A percentile compares a stretch with the other conserved stretches of the same genome.
Evolutionary conservation across 2,797 vertebrate genomes (phyloP).

Genomic region (Remorina albescens): DNA sequence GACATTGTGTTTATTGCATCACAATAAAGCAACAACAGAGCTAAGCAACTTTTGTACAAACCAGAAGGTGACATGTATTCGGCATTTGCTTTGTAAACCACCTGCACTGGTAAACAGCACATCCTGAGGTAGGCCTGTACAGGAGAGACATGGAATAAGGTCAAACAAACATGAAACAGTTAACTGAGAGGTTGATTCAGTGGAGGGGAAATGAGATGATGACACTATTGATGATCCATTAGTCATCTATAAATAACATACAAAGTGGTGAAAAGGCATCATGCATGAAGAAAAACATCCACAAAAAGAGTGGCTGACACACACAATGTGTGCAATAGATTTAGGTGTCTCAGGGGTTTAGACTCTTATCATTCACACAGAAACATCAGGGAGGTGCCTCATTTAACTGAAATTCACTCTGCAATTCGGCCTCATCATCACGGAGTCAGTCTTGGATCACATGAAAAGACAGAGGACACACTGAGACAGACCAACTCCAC

Average conservation of each 20-base stretch:
- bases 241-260: not conserved
- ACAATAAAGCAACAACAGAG: not conserved
- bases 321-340: not conserved
- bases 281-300: not conserved
- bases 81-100: constrained; percentile 92
- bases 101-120: constrained; percentile 92
- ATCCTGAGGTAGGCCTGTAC: constrained; percentile 94
- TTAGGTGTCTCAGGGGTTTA: not conserved
- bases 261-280: not conserved
- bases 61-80: constrained; percentile 99
- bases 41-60: constrained; percentile 73
- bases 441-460: not conserved
- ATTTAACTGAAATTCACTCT: not conserved
- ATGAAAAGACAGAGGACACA: not conserved
- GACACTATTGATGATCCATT: not conserved
- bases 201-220: not conserved
- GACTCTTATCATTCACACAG: not conserved
- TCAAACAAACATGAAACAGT: not conserved
- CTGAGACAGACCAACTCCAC: not conserved
- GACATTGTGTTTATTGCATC: not conserved
- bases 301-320: not conserved
- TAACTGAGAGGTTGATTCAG: not conserved
- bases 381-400: too few relatives aligned
- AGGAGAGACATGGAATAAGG: not conserved
- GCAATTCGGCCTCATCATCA: not conserved